Conservation (phyloP, 1,140 invertebrate species). For the Anthonomus grandis region DNA sequence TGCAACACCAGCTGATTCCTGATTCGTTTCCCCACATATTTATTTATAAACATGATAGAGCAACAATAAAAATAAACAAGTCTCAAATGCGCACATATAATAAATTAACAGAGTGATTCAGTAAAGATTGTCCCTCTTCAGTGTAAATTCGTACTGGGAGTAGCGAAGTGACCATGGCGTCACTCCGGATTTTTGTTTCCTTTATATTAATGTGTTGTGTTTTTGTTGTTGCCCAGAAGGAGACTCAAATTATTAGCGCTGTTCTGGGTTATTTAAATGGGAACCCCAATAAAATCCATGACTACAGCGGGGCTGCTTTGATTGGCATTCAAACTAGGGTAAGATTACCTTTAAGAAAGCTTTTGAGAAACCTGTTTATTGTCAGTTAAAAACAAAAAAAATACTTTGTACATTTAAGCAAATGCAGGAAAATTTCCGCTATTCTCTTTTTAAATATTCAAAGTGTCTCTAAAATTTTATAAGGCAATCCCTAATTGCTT, state of each 20-base stretch:
- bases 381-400: neutral
- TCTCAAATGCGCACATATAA: too few species aligned
- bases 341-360: neutral
- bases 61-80: too few species aligned
- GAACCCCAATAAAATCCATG: conserved; percentile 23
- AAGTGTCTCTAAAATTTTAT: neutral
- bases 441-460: neutral
- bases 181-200: too few species aligned
- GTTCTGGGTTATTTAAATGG: conserved; percentile 30
- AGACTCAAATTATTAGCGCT: neutral
- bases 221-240: too few species aligned
- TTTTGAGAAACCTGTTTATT: neutral
- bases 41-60: too few species aligned
- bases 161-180: too few species aligned
- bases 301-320: conserved; percentile 23
- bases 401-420: neutral
- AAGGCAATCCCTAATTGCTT: neutral
- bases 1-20: too few species aligned
- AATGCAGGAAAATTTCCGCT: neutral
- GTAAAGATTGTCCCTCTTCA: too few species aligned
- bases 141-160: too few species aligned
- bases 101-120: too few species aligned
- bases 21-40: too few species aligned
- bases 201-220: too few species aligned
- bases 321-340: conserved; percentile 29